Evolutionary conservation across 2,888 invertebrate genomes (phyloP), one percentile per base, ranked within the genome.

Genomic region (Cyclophora albipunctata): DNA sequence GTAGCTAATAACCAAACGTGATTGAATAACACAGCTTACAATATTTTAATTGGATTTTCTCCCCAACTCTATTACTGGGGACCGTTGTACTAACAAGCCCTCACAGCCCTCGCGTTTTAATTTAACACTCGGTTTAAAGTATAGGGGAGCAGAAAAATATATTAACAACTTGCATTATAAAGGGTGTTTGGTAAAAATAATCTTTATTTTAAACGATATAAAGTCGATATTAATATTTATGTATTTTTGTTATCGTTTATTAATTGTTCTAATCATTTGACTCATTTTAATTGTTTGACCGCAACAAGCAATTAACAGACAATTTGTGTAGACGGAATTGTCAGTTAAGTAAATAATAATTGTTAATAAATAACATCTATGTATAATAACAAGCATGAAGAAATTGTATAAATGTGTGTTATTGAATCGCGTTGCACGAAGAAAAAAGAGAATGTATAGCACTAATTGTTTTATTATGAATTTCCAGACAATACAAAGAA

Each of bases 401-500:
- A 51, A 49, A 51, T 53, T 52, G 7, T 2, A 47, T 7, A 37
- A 51, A 41, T 51, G n/a, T 51, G 53, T 51, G 60, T 59, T 60
- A 55, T 50, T 57, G 53, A 59, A 57, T 53, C 52, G 53, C 52
- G 44, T 45, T 34, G 4, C 20, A 20, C 41, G n/a, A 47, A 7
- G 3, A 7, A 5, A 2, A 20, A 40, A 20, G 7, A 4, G 4
- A 7, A 3, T 20, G 20, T 20, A 20, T 20, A 20, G 20, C 20
- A 20, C 3, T 45, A 7, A n/a, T 7, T 33, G 7, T 37, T 6
- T 35, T 20, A 20, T 37, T 37, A 5, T 37, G 4, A 37, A 37
- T 37, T 33, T 87, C 4, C 85, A 92, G 95, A 84, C 96, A 96
- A 89, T 96, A 96, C 88, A 96, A 96, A 89, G 96, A 96, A 90